These are phyloP conservation scores for Merodon equestris DNA, from an alignment of 2,888 invertebrate genomes.

Conservation along the genomic window DNA sequence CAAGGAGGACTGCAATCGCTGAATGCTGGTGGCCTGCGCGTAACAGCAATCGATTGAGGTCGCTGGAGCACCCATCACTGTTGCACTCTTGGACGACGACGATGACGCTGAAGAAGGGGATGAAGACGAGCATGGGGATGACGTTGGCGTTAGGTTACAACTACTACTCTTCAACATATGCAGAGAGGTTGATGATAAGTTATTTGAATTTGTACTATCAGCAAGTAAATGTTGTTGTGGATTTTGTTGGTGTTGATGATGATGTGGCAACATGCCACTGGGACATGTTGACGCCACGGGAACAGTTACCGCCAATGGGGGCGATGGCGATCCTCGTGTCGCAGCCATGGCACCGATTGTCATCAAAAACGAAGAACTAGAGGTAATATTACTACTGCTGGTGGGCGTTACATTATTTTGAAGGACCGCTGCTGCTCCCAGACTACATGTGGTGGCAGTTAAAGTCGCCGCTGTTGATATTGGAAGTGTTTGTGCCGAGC, in stretches of 20 bases:
- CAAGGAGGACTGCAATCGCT: constrained; percentile 46
- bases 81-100: constrained; percentile 31
- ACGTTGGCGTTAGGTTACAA: constrained; percentile 66
- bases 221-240: constrained; percentile 71
- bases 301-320: constrained; percentile 73
- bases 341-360: constrained; percentile 52
- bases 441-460: constrained; percentile 76
- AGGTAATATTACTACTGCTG: constrained; percentile 60
- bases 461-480: constrained; percentile 76
- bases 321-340: constrained; percentile 70
- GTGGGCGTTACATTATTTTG: constrained; percentile 64
- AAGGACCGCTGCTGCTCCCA: constrained; percentile 69
- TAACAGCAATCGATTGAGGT: constrained; percentile 71
- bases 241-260: constrained; percentile 79
- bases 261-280: constrained; percentile 75
- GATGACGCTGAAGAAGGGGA: constrained; percentile 38
- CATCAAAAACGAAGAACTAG: constrained; percentile 57
- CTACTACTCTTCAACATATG: constrained; percentile 71
- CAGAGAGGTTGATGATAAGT: constrained; percentile 71
- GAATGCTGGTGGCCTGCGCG: constrained; percentile 65
- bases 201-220: constrained; percentile 72
- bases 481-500: constrained; percentile 71
- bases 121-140: constrained; percentile 36
- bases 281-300: constrained; percentile 70
- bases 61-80: constrained; percentile 40